These are phyloP conservation scores for Trichogramma pretiosum DNA, from an alignment of 1,140 invertebrate species.

Conservation along the genomic window DNA sequence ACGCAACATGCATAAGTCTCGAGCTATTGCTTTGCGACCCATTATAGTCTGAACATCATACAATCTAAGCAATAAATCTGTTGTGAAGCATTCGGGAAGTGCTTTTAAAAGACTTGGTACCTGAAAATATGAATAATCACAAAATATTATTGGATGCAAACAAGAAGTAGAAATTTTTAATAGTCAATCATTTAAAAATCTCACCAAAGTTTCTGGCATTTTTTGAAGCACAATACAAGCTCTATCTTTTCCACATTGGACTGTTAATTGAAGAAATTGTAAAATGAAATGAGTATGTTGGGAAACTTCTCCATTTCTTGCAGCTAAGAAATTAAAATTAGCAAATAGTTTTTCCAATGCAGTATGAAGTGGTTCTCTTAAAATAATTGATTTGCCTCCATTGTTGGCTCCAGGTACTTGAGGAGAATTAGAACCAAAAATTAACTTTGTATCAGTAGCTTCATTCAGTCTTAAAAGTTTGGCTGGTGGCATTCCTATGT, in stretches of 20 bases:
- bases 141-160: not conserved
- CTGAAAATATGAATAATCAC: constrained; percentile 22
- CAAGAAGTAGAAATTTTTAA: not conserved
- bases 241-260: constrained; percentile 69
- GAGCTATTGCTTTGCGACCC: constrained; percentile 69
- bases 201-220: constrained; percentile 65
- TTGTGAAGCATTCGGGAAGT: constrained; percentile 65
- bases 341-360: constrained; percentile 59
- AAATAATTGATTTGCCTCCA: constrained; percentile 36
- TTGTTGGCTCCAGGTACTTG: constrained; percentile 42
- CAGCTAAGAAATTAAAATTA: constrained; percentile 64
- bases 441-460: constrained; percentile 48
- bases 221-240: constrained; percentile 67
- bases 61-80: constrained; percentile 61
- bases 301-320: constrained; percentile 64
- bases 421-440: constrained; percentile 47
- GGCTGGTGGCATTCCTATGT: constrained; percentile 47
- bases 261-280: constrained; percentile 70
- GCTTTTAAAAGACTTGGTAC: constrained; percentile 71
- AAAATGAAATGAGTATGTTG: constrained; percentile 81
- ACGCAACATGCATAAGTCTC: constrained; percentile 69
- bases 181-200: not conserved
- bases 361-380: constrained; percentile 55
- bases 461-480: constrained; percentile 60
- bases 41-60: constrained; percentile 65